Conservation (phyloP, 2,113 vertebrate genomes). For the Oryzias curvinotus region DNA sequence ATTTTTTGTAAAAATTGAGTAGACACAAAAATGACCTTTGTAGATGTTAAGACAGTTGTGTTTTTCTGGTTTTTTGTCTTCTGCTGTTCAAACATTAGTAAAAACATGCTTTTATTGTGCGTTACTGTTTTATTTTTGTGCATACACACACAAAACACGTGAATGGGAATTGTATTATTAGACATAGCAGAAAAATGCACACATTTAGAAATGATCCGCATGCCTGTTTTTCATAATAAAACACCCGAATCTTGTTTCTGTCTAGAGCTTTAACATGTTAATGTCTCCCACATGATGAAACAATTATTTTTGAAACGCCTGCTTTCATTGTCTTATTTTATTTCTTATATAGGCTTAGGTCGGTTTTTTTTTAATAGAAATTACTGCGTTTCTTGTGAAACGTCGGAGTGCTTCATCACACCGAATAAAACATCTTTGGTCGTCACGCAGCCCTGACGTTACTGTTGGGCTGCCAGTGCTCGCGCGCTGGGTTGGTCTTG, state of each 20-base stretch:
- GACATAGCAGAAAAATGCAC: no score
- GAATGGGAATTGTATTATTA: neutral
- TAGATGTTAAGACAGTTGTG: slow-evolving; percentile 27
- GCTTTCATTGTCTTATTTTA: no score
- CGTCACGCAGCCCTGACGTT: slow-evolving; percentile 37
- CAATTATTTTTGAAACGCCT: no score
- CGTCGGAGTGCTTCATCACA: slow-evolving; percentile 16
- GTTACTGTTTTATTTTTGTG: slow-evolving; percentile 16
- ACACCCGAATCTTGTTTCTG: no score
- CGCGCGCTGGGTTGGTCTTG: slow-evolving; percentile 31
- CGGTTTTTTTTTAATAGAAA: neutral
- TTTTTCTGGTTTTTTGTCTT: slow-evolving; percentile 31
- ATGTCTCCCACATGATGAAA: no score
- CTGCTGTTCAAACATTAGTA: slow-evolving; percentile 19
- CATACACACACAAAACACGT: neutral
- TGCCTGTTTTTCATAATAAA: no score
- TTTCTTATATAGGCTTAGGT: neutral
- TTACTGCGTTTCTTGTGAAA: neutral
- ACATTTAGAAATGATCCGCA: no score
- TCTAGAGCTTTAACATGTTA: no score
- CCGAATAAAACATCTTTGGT: slow-evolving; percentile 43
- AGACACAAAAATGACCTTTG: slow-evolving; percentile 14
- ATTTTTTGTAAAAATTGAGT: slow-evolving; percentile 44
- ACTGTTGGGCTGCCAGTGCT: slow-evolving; percentile 4
- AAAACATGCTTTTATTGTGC: slow-evolving; percentile 34